Evolutionary conservation across 2,797 vertebrate species (phyloP), one percentile per base, ranked within the genome.

Genomic region (Champsocephalus esox): DNA sequence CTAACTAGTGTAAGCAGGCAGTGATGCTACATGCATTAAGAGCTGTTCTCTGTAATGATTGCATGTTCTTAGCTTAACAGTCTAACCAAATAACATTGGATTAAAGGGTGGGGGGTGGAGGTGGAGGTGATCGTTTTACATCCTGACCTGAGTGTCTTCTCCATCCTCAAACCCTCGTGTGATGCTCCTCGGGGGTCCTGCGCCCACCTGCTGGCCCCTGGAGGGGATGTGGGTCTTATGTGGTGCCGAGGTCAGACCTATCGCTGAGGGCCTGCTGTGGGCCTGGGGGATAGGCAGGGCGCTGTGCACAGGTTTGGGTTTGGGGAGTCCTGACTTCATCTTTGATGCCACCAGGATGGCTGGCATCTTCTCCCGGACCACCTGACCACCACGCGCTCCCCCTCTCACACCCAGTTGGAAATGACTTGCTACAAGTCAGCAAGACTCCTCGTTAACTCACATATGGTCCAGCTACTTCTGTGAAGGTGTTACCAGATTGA

Each of bases 311-410:
- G 98, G 98, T 94, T 97, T 98, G 85, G 97, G 97, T 89, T 98
- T 99, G 74, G 97, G 97, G 86, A 99, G 96, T 95, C 97, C 98
- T 8, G 98, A 99, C 93, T 99, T 99, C 97, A 99, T 99, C 92
- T 97, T 98, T 89, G 97, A 96, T 91, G 95, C 96, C 88, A 97
- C 96, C 91, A 98, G 95, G 93, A 99, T 96, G 93, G 97, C 96
- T 94, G 98, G 97, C 98, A 99, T 99, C 93, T 97, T 99, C 95
- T 82, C 75, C 78, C 81, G 9, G 34, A 62, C 63, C 34, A 34
- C 70, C 64, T 17, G 57, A 50, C 45, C 71, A 81, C 64, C 28
- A 5, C 64, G 5, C 64, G 2, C 73, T 74, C 73, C 14, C 68
- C 66, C 45, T 2, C 60, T 77, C 73, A 60, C 61, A 1, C 34